Conservation (phyloP, 1,140 invertebrate genomes). For the Geopemphigus sp. region DNA sequence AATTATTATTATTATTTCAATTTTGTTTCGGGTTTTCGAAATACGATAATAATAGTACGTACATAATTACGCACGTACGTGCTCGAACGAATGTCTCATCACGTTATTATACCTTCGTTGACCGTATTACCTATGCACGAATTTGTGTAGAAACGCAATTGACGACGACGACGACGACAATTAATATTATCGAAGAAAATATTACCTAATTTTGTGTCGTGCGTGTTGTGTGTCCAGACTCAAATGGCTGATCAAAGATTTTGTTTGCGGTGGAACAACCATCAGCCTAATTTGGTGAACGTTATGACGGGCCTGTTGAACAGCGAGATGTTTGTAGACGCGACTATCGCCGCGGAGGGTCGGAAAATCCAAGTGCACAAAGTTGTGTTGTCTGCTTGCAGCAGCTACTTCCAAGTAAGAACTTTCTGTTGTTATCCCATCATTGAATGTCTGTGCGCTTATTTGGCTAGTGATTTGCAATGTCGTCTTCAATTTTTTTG, state of each 20-base stretch:
- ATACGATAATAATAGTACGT: not conserved
- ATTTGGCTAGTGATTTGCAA: no score
- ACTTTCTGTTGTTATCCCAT: no score
- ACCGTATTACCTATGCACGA: no score
- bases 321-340: constrained; percentile 80
- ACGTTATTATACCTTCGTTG: no score
- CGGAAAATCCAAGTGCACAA: constrained; percentile 81
- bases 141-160: no score
- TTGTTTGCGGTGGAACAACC: constrained; percentile 84
- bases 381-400: constrained; percentile 81
- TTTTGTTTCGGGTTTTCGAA: not conserved
- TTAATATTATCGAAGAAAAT: no score
- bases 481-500: no score
- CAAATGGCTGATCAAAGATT: constrained; percentile 71
- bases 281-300: constrained; percentile 83
- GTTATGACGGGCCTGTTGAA: constrained; percentile 77
- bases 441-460: no score
- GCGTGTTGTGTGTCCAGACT: not conserved
- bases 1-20: no score
- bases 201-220: not conserved
- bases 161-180: no score
- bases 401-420: constrained; percentile 77
- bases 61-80: no score
- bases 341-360: constrained; percentile 82
- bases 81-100: not conserved